Percentiles rank a stretch among this genome's conserved stretches.
Conservation (phyloP, 2,888 invertebrate genomes). For the Pristionchus mayeri region DNA sequence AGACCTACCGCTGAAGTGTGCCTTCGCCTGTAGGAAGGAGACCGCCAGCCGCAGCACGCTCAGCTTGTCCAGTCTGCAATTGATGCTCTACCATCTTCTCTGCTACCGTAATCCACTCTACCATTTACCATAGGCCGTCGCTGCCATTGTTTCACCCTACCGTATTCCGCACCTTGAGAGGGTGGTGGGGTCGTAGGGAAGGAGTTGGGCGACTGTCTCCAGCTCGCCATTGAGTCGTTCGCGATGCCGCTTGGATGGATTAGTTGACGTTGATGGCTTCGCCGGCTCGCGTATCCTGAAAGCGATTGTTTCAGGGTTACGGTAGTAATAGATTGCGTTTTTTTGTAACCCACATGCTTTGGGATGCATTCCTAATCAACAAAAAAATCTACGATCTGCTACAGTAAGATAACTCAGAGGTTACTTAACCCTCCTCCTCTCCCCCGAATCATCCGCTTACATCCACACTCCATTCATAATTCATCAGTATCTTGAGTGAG, state of each 20-base stretch:
- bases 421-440: background rate
- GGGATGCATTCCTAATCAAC: too few relatives aligned
- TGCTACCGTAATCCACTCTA: background rate
- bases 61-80: slow-evolving; percentile 89
- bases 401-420: background rate
- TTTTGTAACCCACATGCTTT: too few relatives aligned
- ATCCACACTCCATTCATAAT: slow-evolving; percentile 32
- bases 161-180: slow-evolving; percentile 77
- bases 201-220: slow-evolving; percentile 88
- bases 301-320: background rate
- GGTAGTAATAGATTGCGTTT: too few relatives aligned
- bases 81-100: background rate
- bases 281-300: slow-evolving; percentile 71
- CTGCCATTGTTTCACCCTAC: too few relatives aligned
- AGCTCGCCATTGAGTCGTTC: slow-evolving; percentile 96
- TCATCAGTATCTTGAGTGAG: background rate
- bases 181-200: slow-evolving; percentile 80
- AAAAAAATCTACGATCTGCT: too few relatives aligned
- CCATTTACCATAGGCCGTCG: too few relatives aligned
- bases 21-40: slow-evolving; percentile 97
- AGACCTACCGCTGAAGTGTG: slow-evolving; percentile 95
- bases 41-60: slow-evolving; percentile 97
- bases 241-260: slow-evolving; percentile 97
- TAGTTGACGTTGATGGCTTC: slow-evolving; percentile 78
- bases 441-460: slow-evolving; percentile 26